Conservation (phyloP, 2,888 invertebrate genomes). For the Ophioninae sp. region DNA sequence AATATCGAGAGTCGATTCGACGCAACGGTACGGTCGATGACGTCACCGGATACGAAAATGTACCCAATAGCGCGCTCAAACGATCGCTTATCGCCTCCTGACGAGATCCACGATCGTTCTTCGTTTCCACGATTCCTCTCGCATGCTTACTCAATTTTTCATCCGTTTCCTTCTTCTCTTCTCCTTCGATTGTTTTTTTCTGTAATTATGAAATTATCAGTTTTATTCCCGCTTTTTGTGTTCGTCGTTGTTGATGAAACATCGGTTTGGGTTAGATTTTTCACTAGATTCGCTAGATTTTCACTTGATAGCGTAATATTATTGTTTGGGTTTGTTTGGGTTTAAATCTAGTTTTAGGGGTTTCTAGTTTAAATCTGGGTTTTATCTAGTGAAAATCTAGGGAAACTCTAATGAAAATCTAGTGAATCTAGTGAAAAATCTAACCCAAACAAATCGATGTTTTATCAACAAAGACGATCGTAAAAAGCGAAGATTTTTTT, state of each 20-base stretch:
- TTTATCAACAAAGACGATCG: background rate
- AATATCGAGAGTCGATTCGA: conserved; percentile 52
- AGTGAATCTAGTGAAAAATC: too few species aligned
- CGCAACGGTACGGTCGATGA: conserved; percentile 57
- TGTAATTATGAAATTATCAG: background rate
- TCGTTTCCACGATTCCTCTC: background rate
- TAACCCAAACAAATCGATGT: too few species aligned
- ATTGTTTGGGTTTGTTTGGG: too few species aligned
- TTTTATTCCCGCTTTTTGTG: background rate
- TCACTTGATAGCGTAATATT: too few species aligned
- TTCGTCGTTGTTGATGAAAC: background rate
- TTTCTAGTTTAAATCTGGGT: too few species aligned
- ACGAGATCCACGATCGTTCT: background rate
- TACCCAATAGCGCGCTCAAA: conserved; percentile 46
- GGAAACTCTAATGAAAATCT: too few species aligned
- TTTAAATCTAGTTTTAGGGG: too few species aligned
- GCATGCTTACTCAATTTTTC: conserved; percentile 9
- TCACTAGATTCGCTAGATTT: too few species aligned
- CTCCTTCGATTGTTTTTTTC: background rate
- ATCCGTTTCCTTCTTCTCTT: background rate
- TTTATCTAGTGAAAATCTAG: too few species aligned
- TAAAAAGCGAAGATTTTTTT: too few species aligned
- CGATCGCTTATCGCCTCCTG: conserved; percentile 57
- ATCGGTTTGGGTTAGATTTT: too few species aligned
- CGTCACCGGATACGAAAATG: conserved; percentile 27